phyloP scores from a whole-genome alignment of 2,797 vertebrate species.

The Cryptoprocta ferox region DNA sequence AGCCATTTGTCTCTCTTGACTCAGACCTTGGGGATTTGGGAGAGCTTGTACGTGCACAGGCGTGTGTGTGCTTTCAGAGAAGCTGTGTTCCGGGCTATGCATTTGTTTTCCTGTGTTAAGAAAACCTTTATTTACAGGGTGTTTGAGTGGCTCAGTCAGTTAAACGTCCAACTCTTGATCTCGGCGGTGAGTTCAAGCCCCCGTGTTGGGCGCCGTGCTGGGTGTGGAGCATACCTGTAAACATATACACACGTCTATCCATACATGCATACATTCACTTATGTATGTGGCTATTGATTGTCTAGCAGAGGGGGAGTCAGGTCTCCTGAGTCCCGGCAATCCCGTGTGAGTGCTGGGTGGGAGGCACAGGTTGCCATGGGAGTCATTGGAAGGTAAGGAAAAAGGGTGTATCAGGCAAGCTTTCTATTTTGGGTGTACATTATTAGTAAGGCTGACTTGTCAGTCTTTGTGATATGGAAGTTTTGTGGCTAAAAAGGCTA shows the following conservation, averaged over 20 bases:
- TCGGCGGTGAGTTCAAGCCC: no score
- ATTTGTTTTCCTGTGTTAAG: background rate
- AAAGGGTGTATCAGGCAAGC: background rate
- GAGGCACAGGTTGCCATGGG: background rate
- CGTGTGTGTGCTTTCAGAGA: background rate
- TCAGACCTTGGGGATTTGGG: background rate
- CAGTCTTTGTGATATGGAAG: background rate
- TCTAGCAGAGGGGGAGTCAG: background rate
- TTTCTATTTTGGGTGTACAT: background rate
- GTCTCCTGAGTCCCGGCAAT: background rate
- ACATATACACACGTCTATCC: no score
- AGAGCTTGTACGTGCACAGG: no score
- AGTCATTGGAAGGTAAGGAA: background rate
- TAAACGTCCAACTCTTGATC: no score
- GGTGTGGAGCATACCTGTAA: no score
- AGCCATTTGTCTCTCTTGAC: background rate
- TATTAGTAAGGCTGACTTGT: background rate
- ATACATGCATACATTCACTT: background rate
- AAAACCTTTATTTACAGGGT: conserved; percentile 6
- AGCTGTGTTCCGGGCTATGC: background rate
- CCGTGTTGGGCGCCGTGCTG: no score
- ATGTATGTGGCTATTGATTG: background rate
- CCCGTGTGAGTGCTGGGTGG: background rate
- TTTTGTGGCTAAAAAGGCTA: background rate
- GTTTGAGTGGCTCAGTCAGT: no score